A percentile compares a stretch with the other conserved stretches of the same genome.
Evolutionary conservation across 2,888 invertebrate species (phyloP).

Genomic region (Taphrorychus bicolor): DNA sequence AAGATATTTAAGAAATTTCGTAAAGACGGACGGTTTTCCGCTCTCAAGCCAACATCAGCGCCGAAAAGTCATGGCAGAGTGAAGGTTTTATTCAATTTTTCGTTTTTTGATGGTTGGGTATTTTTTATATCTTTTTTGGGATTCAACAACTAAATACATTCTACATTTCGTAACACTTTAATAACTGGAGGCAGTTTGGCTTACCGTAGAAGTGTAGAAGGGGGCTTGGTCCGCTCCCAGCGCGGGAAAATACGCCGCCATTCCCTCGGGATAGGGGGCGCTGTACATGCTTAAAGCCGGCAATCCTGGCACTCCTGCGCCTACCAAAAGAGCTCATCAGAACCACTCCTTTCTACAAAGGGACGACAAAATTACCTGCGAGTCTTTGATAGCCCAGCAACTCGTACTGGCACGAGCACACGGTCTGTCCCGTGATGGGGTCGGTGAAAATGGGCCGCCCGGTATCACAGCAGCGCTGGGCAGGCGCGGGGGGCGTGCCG

Average conservation of each 20-base stretch:
- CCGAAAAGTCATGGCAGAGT: no score
- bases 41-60: no score
- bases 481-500: slow-evolving; percentile 59
- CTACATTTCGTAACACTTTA: no score
- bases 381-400: slow-evolving; percentile 81
- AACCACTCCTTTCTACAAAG: neutral
- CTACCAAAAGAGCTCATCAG: slow-evolving; percentile 32
- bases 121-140: no score
- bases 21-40: no score
- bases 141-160: no score
- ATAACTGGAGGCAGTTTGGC: no score
- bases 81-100: no score
- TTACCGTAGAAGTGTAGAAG: slow-evolving; percentile 85
- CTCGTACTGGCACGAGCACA: slow-evolving; percentile 91
- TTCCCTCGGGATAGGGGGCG: slow-evolving; percentile 80
- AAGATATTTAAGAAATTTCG: no score
- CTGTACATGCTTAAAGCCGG: slow-evolving; percentile 82
- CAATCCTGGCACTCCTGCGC: slow-evolving; percentile 68
- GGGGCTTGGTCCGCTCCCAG: slow-evolving; percentile 86
- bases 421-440: slow-evolving; percentile 86
- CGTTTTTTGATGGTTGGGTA: no score
- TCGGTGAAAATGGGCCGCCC: slow-evolving; percentile 91
- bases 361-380: slow-evolving; percentile 53
- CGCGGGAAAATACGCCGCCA: slow-evolving; percentile 87
- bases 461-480: slow-evolving; percentile 85